These are phyloP conservation scores for Eucera pruinosa DNA, from an alignment of 2,888 invertebrate species.

Conservation along the genomic window DNA sequence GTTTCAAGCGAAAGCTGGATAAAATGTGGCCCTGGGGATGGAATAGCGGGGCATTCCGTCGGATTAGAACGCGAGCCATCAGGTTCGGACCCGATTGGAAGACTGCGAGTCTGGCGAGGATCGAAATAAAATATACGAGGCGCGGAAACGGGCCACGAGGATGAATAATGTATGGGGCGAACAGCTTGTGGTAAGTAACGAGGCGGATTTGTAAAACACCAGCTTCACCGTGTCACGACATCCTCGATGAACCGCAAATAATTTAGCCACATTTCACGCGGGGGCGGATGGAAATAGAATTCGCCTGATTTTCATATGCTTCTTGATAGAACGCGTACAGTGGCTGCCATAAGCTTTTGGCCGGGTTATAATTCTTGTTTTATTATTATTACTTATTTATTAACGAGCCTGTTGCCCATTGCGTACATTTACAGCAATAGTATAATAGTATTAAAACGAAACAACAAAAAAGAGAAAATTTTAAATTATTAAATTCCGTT, in stretches of 20 bases:
- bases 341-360: too few species aligned
- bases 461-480: too few species aligned
- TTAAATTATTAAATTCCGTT: too few species aligned
- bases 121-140: constrained; percentile 68
- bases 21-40: constrained; percentile 48
- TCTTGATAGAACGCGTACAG: too few species aligned
- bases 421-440: too few species aligned
- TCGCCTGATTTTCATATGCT: constrained; percentile 42
- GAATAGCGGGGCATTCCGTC: constrained; percentile 48
- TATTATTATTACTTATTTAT: too few species aligned
- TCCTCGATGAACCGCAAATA: constrained; percentile 63
- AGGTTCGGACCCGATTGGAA: constrained; percentile 28
- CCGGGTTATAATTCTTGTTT: too few species aligned
- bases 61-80: constrained; percentile 67
- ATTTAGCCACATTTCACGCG: constrained; percentile 48
- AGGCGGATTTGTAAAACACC: constrained; percentile 71
- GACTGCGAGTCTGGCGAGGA: constrained; percentile 10
- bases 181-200: constrained; percentile 71
- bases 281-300: constrained; percentile 14
- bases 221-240: constrained; percentile 21
- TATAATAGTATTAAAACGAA: too few species aligned
- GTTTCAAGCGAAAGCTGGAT: constrained; percentile 13
- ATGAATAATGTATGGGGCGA: constrained; percentile 69
- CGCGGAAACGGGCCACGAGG: constrained; percentile 55
- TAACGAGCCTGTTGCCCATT: too few species aligned